phyloP scores from a whole-genome alignment of 2,797 vertebrate genomes.

The Crax fasciolata region DNA sequence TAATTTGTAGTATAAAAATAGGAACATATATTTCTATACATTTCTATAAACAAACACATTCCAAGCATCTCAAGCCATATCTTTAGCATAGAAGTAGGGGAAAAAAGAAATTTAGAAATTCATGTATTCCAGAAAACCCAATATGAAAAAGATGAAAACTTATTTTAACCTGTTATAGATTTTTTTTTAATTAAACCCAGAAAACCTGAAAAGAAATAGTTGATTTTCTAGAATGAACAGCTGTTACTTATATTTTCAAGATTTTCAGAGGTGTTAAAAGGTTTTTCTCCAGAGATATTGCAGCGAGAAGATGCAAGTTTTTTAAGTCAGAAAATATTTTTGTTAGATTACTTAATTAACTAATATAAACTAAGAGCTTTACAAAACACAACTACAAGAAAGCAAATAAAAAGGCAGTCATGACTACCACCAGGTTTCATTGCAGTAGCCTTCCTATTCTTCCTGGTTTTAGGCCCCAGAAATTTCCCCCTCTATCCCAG shows the following conservation, averaged over 20 bases:
- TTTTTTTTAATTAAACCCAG: not conserved
- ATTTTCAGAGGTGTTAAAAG: not conserved
- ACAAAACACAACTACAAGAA: not conserved
- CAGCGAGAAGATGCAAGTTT: not conserved
- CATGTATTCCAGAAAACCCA: not conserved
- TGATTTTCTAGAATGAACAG: not conserved
- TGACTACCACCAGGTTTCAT: not conserved
- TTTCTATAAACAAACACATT: not conserved
- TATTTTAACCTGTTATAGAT: not conserved
- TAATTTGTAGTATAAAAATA: not conserved
- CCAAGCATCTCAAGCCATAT: not conserved
- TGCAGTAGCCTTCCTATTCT: not conserved
- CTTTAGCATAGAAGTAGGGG: not conserved
- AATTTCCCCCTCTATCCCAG: not conserved
- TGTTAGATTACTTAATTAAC: not conserved
- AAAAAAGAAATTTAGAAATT: not conserved
- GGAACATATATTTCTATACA: rapidly evolving
- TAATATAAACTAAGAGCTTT: not conserved
- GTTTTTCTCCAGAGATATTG: not conserved
- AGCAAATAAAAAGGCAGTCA: not conserved
- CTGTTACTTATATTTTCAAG: not conserved
- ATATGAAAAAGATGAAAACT: not conserved
- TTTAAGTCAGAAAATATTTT: not conserved
- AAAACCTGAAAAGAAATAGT: not conserved
- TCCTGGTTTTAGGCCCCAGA: not conserved